Evolutionary conservation across 2,888 invertebrate species (phyloP).

Genomic region (Labia minor): DNA sequence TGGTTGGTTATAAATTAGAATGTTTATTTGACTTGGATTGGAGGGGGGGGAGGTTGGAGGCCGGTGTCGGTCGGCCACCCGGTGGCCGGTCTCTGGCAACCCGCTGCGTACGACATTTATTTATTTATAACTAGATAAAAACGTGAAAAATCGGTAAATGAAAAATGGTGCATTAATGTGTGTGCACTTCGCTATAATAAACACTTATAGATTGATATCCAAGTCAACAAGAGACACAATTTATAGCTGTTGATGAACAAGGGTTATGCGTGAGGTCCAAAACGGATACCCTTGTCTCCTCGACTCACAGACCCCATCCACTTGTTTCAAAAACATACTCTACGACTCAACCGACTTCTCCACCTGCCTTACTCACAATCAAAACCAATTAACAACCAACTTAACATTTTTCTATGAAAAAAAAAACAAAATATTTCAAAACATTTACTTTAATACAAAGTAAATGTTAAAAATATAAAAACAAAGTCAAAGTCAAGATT

Average conservation of each 20-base stretch:
- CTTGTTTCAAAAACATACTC: not conserved
- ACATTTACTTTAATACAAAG: too few species aligned
- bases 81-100: not conserved
- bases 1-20: not conserved
- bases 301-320: not conserved
- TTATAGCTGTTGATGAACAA: not conserved
- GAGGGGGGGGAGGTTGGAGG: too few species aligned
- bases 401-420: not conserved
- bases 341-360: too few species aligned
- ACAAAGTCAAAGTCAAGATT: too few species aligned
- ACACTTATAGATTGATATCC: slow-evolving; percentile 5
- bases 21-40: not conserved
- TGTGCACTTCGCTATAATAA: slow-evolving; percentile 13
- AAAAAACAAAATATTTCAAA: not conserved
- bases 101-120: not conserved
- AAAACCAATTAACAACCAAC: too few species aligned
- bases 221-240: not conserved
- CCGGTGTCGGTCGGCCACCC: slow-evolving; percentile 7
- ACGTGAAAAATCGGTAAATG: slow-evolving; percentile 13
- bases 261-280: not conserved
- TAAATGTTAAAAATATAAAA: too few species aligned
- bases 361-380: not conserved
- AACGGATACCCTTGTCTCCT: too few species aligned
- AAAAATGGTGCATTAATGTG: slow-evolving; percentile 13
- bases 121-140: slow-evolving; percentile 13